Conservation (phyloP, 1,140 invertebrate species). For the Drosophila sp. region DNA sequence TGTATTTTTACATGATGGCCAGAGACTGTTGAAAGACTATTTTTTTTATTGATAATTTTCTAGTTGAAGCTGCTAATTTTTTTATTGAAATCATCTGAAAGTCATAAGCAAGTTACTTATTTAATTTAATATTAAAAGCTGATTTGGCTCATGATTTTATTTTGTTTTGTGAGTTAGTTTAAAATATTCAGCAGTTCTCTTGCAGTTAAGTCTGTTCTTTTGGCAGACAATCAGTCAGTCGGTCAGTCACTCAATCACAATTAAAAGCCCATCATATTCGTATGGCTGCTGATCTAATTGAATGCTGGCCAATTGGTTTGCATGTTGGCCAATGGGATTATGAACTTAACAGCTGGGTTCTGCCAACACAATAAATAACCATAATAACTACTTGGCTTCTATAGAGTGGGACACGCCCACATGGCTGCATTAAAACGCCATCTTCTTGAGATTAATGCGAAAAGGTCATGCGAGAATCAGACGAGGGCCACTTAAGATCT, state of each 20-base stretch:
- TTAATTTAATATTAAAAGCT: no score
- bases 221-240: no score
- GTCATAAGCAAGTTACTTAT: no score
- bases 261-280: slow-evolving; percentile 37
- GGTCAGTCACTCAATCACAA: slow-evolving; percentile 39
- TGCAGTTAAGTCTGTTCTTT: no score
- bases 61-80: no score
- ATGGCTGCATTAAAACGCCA: slow-evolving; percentile 75
- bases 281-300: slow-evolving; percentile 55
- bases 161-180: no score
- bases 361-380: slow-evolving; percentile 70
- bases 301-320: slow-evolving; percentile 32
- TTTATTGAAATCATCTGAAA: no score
- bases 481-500: slow-evolving; percentile 40
- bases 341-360: slow-evolving; percentile 55
- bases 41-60: no score
- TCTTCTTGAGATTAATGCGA: slow-evolving; percentile 76
- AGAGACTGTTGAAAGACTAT: no score
- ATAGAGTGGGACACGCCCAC: slow-evolving; percentile 48
- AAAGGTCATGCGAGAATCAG: slow-evolving; percentile 71
- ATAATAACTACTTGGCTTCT: slow-evolving; percentile 64
- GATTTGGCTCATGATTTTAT: no score
- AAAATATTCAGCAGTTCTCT: no score
- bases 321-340: slow-evolving; percentile 35
- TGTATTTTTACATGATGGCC: no score